Evolutionary conservation across 1,140 invertebrate genomes (phyloP).

Genomic region (Nasonia longicornis): DNA sequence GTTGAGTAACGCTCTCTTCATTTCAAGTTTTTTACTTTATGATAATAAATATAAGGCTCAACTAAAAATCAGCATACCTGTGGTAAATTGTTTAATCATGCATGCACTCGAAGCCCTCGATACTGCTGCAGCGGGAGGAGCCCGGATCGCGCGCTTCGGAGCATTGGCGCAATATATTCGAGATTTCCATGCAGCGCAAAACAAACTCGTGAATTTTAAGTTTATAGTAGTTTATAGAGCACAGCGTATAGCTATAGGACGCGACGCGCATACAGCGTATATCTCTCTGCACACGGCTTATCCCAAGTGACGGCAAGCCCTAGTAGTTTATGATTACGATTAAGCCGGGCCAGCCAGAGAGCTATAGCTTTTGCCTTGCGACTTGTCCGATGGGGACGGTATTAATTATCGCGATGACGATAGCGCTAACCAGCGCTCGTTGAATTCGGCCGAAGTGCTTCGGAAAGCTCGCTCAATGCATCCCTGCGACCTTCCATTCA

Average conservation of each 20-base stretch:
- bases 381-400: background rate
- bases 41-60: background rate
- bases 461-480: background rate
- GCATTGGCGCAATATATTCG: too few relatives aligned
- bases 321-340: conserved; percentile 4
- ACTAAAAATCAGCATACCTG: background rate
- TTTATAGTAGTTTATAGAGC: too few relatives aligned
- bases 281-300: background rate
- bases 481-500: background rate
- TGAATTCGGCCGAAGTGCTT: background rate
- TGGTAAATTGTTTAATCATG: background rate
- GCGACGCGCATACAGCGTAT: background rate
- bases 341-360: background rate
- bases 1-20: background rate
- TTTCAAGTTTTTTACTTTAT: background rate
- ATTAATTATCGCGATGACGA: background rate
- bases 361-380: background rate
- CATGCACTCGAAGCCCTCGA: background rate
- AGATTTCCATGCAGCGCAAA: too few relatives aligned
- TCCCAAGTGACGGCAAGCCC: background rate
- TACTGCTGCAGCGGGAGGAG: too few relatives aligned
- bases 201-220: too few relatives aligned
- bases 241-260: too few relatives aligned
- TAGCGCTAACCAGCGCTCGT: background rate
- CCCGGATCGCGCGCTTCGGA: too few relatives aligned